A percentile compares a stretch with the other conserved stretches of the same genome.
phyloP scores from a whole-genome alignment of 2,888 invertebrate genomes.

The Latrodectus hesperus region DNA sequence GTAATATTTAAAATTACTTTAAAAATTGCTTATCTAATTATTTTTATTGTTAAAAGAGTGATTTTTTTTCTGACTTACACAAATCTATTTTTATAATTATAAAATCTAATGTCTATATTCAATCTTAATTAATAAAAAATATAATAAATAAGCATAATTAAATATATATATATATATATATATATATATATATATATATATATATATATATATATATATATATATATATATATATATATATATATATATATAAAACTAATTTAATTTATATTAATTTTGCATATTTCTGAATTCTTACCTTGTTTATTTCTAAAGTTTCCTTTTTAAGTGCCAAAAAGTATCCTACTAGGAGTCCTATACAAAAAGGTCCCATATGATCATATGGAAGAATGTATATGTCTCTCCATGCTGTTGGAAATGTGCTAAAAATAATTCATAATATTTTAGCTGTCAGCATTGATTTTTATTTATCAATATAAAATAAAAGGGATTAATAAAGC shows the following conservation, averaged over 20 bases:
- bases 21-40: too few relatives aligned
- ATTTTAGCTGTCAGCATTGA: too few relatives aligned
- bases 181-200: not conserved
- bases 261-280: not conserved
- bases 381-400: slow-evolving; percentile 41
- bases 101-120: too few relatives aligned
- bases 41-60: too few relatives aligned
- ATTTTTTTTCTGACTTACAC: too few relatives aligned
- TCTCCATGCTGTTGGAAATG: slow-evolving; percentile 52
- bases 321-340: slow-evolving; percentile 64
- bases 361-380: slow-evolving; percentile 61
- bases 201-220: not conserved
- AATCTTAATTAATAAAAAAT: too few relatives aligned
- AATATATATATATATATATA: too few relatives aligned
- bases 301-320: slow-evolving; percentile 28
- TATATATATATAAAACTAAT: not conserved
- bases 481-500: too few relatives aligned
- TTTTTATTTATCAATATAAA: too few relatives aligned
- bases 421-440: slow-evolving; percentile 12
- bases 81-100: too few relatives aligned
- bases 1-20: not conserved
- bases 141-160: too few relatives aligned
- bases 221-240: not conserved
- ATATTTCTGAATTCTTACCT: slow-evolving; percentile 13
- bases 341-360: slow-evolving; percentile 42